These are phyloP conservation scores for Macrophya alboannulata DNA, from an alignment of 2,888 invertebrate species.

Conservation along the genomic window DNA sequence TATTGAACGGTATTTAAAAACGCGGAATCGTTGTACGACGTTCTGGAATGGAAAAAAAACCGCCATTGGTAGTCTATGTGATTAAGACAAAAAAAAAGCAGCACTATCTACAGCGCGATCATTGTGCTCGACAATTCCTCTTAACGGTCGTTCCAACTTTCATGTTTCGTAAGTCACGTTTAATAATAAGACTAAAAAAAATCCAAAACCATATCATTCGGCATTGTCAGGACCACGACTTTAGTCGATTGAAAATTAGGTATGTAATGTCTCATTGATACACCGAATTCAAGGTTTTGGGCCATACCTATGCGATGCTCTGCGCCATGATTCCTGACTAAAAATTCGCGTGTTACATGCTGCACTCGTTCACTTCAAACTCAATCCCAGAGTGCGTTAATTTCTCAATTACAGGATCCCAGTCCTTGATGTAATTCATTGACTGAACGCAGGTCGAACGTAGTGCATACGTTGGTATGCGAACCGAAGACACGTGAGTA, in stretches of 20 bases:
- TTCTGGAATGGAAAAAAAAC: not conserved
- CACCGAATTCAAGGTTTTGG: not conserved
- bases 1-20: not conserved
- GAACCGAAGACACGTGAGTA: conserved; percentile 41
- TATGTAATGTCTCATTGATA: not conserved
- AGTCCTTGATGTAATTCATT: conserved; percentile 33
- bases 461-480: not conserved
- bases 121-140: not conserved
- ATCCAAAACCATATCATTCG: not conserved
- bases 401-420: conserved; percentile 3
- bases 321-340: not conserved
- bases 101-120: not conserved
- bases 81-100: not conserved
- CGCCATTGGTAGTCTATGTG: not conserved
- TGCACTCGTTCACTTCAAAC: not conserved
- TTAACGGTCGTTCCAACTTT: not conserved
- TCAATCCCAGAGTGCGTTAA: not conserved
- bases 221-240: not conserved
- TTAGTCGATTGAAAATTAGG: not conserved
- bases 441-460: conserved; percentile 13
- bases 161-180: not conserved
- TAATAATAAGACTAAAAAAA: not conserved
- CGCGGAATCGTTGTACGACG: not conserved
- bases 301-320: too few relatives aligned
- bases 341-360: not conserved